Evolutionary conservation across 2,888 invertebrate genomes (phyloP).

Genomic region (Orchesellides sinensis): DNA sequence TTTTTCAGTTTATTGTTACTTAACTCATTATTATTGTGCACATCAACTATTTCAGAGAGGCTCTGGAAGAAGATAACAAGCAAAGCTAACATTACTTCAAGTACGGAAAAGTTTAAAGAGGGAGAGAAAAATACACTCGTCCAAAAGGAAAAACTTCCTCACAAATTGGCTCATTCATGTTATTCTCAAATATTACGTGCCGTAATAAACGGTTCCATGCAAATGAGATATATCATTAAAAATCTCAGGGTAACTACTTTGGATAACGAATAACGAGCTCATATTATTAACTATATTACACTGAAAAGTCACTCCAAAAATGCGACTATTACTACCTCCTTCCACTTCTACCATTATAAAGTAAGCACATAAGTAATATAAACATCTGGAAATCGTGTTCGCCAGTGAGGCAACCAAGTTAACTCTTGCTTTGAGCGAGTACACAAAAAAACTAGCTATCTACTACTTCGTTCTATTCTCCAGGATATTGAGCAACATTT

Average conservation of each 20-base stretch:
- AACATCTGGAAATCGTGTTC: not conserved
- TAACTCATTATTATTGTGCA: no score
- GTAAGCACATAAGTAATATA: no score
- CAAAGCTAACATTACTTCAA: no score
- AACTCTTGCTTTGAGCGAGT: constrained; percentile 11
- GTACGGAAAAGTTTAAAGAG: not conserved
- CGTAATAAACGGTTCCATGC: constrained; percentile 65
- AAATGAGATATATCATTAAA: constrained; percentile 67
- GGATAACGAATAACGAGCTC: constrained; percentile 47
- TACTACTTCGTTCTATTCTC: not conserved
- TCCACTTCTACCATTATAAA: no score
- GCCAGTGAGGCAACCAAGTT: not conserved
- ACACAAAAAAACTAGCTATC: not conserved
- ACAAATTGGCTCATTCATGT: constrained; percentile 49
- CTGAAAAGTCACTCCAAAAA: not conserved
- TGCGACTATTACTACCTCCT: no score
- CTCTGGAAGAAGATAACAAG: no score
- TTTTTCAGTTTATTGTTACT: no score
- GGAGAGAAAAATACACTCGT: constrained; percentile 19
- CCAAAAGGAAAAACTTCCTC: constrained; percentile 35
- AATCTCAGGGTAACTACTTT: constrained; percentile 38
- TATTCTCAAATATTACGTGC: constrained; percentile 15
- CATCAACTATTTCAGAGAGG: no score
- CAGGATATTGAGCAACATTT: not conserved
- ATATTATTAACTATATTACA: constrained; percentile 40